Evolutionary conservation across 1,140 invertebrate species (phyloP).

Genomic region (Lordiphosa clarofinis): DNA sequence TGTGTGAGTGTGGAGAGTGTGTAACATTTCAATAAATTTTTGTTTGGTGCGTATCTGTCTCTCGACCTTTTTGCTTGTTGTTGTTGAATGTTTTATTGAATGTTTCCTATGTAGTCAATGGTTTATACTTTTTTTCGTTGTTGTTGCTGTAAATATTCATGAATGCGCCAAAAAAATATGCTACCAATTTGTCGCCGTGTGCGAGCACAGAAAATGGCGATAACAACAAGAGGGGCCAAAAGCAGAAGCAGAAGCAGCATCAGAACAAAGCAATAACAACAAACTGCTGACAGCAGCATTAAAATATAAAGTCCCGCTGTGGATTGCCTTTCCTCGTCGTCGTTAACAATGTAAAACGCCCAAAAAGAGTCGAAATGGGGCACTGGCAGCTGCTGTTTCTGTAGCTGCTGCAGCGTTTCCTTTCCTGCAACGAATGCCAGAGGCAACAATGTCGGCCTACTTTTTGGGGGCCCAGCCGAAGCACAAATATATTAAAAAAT

Average conservation of each 20-base stretch:
- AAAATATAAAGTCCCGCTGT: slow-evolving; percentile 71
- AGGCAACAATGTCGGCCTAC: slow-evolving; percentile 76
- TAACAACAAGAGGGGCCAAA: slow-evolving; percentile 5
- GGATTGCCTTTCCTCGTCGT: slow-evolving; percentile 55
- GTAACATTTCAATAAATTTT: slow-evolving; percentile 76
- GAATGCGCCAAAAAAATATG: slow-evolving; percentile 75
- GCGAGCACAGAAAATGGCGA: slow-evolving; percentile 22
- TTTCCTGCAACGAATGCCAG: slow-evolving; percentile 70
- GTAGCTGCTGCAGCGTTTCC: slow-evolving; percentile 71
- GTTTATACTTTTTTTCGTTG: slow-evolving; percentile 38
- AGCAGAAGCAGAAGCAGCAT: slow-evolving; percentile 12
- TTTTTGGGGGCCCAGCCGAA: slow-evolving; percentile 44
- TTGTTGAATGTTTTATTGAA: slow-evolving; percentile 67
- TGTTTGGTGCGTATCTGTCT: slow-evolving; percentile 21
- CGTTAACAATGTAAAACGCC: slow-evolving; percentile 73
- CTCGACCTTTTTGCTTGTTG: slow-evolving; percentile 7
- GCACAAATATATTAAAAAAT: slow-evolving; percentile 76
- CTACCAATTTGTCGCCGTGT: slow-evolving; percentile 76
- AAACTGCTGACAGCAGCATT: slow-evolving; percentile 75
- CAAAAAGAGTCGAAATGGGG: slow-evolving; percentile 37
- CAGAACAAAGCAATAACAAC: slow-evolving; percentile 70
- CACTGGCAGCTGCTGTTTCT: slow-evolving; percentile 11
- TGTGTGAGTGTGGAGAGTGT: slow-evolving; percentile 34
- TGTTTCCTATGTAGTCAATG: slow-evolving; percentile 63
- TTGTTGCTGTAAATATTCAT: slow-evolving; percentile 53